phyloP scores from a whole-genome alignment of 2,113 vertebrate genomes.

The Nycticebus coucang region DNA sequence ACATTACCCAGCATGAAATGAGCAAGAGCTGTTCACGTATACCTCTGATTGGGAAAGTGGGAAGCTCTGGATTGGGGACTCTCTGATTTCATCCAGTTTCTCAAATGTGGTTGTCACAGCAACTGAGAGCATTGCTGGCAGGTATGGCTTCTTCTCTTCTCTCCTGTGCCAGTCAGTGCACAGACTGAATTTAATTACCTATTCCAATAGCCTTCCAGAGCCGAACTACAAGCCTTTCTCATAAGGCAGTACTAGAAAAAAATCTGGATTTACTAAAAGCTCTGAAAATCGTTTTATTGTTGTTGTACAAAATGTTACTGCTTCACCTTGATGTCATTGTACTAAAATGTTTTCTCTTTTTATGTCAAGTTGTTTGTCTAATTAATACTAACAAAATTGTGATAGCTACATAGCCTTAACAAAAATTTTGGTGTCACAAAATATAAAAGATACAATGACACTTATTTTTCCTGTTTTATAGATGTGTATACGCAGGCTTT shows the following conservation, averaged over 20 bases:
- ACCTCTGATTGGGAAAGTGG: neutral
- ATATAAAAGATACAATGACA: neutral
- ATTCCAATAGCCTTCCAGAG: conserved; percentile 67
- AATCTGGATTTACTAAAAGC: conserved; percentile 45
- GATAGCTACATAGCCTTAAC: conserved; percentile 16
- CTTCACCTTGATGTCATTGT: conserved; percentile 38
- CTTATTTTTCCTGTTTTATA: neutral
- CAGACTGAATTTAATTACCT: conserved; percentile 78
- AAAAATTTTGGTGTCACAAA: conserved; percentile 36
- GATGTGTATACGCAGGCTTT: neutral
- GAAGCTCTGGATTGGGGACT: neutral
- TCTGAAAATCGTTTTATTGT: conserved; percentile 50
- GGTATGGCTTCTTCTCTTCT: conserved; percentile 54
- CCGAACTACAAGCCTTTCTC: conserved; percentile 58
- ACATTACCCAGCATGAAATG: neutral
- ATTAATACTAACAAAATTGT: conserved; percentile 40
- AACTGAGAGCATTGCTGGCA: conserved; percentile 76
- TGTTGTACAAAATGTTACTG: neutral
- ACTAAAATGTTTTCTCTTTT: conserved; percentile 48
- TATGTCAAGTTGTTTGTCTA: conserved; percentile 12
- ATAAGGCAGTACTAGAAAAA: conserved; percentile 53
- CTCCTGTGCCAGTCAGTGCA: conserved; percentile 60
- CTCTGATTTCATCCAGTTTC: conserved; percentile 51
- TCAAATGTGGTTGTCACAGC: conserved; percentile 81
- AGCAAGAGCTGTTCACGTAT: neutral